Evolutionary conservation across 2,797 vertebrate species (phyloP).

Genomic region (Dryobates pubescens): DNA sequence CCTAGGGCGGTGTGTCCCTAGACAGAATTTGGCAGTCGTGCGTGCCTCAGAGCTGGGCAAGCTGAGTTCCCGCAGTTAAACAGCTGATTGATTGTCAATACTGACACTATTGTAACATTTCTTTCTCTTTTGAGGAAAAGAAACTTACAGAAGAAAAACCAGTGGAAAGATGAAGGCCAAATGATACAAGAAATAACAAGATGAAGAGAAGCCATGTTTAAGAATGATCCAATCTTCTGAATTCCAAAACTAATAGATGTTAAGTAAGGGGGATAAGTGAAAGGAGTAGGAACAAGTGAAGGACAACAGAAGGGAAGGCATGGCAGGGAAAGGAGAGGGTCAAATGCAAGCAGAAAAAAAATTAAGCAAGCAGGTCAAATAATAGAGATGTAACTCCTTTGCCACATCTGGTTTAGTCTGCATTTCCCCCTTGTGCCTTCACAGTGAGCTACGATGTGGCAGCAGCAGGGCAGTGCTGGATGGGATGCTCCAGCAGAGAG

Average conservation of each 20-base stretch:
- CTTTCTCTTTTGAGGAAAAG: background rate
- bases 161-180: background rate
- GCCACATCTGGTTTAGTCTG: background rate
- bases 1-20: background rate
- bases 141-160: background rate
- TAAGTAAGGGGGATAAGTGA: background rate
- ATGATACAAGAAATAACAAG: background rate
- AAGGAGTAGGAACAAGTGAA: background rate
- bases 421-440: accelerated
- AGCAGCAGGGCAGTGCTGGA: accelerated
- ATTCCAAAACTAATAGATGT: background rate
- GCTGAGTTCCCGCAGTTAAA: background rate
- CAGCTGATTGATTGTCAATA: background rate
- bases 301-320: background rate
- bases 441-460: accelerated
- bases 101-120: background rate
- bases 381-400: background rate
- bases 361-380: background rate
- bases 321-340: background rate
- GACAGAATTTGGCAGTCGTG: background rate
- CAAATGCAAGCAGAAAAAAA: background rate
- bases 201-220: background rate
- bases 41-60: background rate
- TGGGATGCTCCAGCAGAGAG: background rate
- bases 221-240: background rate